Percentiles rank a stretch among this genome's conserved stretches.
These are phyloP conservation scores for Agonopterix heracliana DNA, from an alignment of 2,888 invertebrate species.

Conservation along the genomic window DNA sequence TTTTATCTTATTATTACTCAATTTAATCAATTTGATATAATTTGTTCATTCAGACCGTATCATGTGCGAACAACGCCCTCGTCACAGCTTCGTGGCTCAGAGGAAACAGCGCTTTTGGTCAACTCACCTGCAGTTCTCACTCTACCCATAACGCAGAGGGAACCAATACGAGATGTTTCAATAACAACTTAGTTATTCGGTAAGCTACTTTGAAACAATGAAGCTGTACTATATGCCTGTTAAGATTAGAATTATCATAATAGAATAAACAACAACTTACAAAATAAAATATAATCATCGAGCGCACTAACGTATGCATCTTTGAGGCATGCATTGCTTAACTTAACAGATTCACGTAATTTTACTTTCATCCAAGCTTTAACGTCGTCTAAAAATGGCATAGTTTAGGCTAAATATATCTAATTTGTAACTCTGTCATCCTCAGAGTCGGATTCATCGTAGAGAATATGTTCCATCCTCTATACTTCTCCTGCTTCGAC, in stretches of 20 bases:
- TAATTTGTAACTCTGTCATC: not conserved
- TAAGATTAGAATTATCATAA: not conserved
- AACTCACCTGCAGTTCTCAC: slow-evolving; percentile 54
- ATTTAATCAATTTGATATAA: not conserved
- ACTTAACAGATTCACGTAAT: no score
- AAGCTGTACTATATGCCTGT: no score
- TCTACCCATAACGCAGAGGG: slow-evolving; percentile 49
- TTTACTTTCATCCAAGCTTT: no score
- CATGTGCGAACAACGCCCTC: slow-evolving; percentile 41
- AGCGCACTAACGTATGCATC: no score
- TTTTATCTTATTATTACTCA: not conserved
- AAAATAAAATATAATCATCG: not conserved
- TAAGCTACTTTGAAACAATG: slow-evolving; percentile 17
- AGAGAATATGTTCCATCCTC: slow-evolving; percentile 55
- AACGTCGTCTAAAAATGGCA: no score
- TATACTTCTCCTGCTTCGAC: slow-evolving; percentile 75
- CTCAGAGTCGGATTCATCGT: slow-evolving; percentile 71
- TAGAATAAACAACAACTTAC: not conserved
- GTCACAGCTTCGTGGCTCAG: slow-evolving; percentile 50
- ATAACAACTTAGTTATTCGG: slow-evolving; percentile 58
- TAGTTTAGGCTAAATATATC: no score
- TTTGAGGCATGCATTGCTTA: no score
- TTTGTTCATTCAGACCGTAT: slow-evolving; percentile 37
- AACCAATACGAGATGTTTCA: slow-evolving; percentile 56
- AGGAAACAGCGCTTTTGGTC: slow-evolving; percentile 47